These are phyloP conservation scores for Garrulus glandarius DNA, from an alignment of 2,797 vertebrate genomes.

Conservation along the genomic window DNA sequence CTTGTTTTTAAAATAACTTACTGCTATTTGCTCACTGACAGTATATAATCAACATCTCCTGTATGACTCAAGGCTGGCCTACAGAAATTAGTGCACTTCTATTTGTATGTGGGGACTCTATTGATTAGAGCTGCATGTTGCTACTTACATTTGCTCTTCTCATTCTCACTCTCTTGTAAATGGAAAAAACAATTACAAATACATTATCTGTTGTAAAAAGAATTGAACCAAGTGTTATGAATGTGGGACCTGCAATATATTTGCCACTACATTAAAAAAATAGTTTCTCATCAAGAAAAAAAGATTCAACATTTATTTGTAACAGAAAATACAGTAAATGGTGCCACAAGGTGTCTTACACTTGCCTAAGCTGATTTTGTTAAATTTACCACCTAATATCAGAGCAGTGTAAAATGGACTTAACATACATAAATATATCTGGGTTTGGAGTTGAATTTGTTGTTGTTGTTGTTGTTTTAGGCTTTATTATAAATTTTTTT, in stretches of 20 bases:
- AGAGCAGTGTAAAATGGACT: background rate
- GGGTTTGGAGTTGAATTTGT: background rate
- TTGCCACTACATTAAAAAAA: background rate
- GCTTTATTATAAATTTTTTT: rapidly evolving
- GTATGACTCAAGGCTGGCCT: background rate
- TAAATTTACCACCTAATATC: background rate
- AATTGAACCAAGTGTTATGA: background rate
- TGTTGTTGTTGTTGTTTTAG: background rate
- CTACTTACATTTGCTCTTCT: background rate
- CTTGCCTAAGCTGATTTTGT: background rate
- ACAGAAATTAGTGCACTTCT: background rate
- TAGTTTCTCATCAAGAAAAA: background rate
- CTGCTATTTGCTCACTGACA: background rate
- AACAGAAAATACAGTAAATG: background rate
- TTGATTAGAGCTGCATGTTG: background rate
- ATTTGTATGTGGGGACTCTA: rapidly evolving
- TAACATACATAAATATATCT: background rate
- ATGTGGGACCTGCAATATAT: background rate
- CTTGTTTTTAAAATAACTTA: background rate
- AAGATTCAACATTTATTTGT: background rate
- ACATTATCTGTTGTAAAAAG: background rate
- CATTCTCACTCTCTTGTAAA: background rate
- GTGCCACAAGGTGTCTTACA: background rate
- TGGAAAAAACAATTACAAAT: background rate
- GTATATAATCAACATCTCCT: background rate